Percentiles rank a stretch among this genome's conserved stretches.
Conservation (phyloP, 2,888 invertebrate species). For the Adelphocoris suturalis region DNA sequence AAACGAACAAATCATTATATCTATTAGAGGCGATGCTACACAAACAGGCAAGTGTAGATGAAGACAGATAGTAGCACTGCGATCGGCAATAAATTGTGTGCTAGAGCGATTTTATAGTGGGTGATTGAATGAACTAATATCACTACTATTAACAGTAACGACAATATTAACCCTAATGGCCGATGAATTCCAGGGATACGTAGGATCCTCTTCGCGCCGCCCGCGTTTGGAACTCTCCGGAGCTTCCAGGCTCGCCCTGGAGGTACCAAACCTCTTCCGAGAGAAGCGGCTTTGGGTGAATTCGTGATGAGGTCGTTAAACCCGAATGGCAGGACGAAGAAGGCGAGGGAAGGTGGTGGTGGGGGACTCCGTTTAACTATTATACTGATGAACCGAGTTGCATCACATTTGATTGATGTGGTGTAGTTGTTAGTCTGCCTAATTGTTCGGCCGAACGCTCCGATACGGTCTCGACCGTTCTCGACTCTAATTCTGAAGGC, state of each 20-base stretch:
- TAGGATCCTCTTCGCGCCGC: neutral
- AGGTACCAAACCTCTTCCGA: neutral
- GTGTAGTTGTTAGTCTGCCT: constrained; percentile 20
- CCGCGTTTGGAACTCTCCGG: constrained; percentile 5
- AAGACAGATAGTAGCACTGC: too few species aligned
- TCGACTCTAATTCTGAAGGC: too few species aligned
- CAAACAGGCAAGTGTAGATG: too few species aligned
- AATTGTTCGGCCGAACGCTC: constrained; percentile 10
- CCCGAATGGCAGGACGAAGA: neutral
- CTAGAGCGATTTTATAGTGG: too few species aligned
- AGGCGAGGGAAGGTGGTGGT: neutral
- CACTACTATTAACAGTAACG: neutral
- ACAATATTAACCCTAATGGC: neutral
- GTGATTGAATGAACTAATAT: neutral
- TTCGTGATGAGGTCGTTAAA: constrained; percentile 37
- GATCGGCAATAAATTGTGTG: too few species aligned
- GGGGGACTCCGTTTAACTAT: neutral
- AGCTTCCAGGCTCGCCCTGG: neutral
- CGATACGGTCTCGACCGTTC: neutral
- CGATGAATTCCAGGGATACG: neutral
- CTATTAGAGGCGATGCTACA: too few species aligned
- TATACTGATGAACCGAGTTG: constrained; percentile 30
- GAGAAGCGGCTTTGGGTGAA: constrained; percentile 27
- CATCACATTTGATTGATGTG: constrained; percentile 32
- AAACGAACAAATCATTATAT: too few species aligned